Conservation (phyloP, 2,888 invertebrate genomes). For the Tachina grossa region DNA sequence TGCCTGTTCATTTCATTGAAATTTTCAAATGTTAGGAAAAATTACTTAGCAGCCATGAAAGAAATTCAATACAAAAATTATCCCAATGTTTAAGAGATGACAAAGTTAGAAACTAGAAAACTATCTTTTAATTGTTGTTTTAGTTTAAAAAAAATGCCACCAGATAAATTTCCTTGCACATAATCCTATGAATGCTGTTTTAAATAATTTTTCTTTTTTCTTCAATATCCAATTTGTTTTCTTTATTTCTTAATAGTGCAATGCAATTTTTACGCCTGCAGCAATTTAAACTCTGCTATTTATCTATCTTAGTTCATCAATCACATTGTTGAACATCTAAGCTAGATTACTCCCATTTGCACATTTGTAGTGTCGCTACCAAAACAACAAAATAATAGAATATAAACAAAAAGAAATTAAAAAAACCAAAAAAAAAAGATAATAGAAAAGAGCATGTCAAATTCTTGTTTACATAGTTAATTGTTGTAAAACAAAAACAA, state of each 20-base stretch:
- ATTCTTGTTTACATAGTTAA: conserved; percentile 59
- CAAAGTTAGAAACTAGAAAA: too few species aligned
- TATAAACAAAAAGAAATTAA: neutral
- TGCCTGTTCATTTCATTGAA: too few species aligned
- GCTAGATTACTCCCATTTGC: conserved; percentile 60
- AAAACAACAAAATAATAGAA: conserved; percentile 41
- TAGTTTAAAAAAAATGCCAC: too few species aligned
- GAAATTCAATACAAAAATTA: too few species aligned
- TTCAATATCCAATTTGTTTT: conserved; percentile 9
- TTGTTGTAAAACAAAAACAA: conserved; percentile 51
- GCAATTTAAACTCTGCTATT: conserved; percentile 24
- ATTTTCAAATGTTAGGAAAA: too few species aligned
- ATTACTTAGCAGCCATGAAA: too few species aligned
- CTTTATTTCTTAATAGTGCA: neutral
- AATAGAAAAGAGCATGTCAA: conserved; percentile 21
- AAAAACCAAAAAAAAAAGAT: neutral
- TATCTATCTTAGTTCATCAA: conserved; percentile 51
- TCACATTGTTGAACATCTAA: conserved; percentile 50
- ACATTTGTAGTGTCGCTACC: conserved; percentile 51
- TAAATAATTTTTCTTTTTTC: neutral
- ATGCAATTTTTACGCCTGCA: neutral
- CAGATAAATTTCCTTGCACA: neutral
- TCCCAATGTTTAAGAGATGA: too few species aligned
- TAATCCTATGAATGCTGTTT: too few species aligned
- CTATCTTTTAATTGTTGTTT: too few species aligned